phyloP scores from a whole-genome alignment of 2,113 vertebrate genomes.

The Blennius ocellaris region DNA sequence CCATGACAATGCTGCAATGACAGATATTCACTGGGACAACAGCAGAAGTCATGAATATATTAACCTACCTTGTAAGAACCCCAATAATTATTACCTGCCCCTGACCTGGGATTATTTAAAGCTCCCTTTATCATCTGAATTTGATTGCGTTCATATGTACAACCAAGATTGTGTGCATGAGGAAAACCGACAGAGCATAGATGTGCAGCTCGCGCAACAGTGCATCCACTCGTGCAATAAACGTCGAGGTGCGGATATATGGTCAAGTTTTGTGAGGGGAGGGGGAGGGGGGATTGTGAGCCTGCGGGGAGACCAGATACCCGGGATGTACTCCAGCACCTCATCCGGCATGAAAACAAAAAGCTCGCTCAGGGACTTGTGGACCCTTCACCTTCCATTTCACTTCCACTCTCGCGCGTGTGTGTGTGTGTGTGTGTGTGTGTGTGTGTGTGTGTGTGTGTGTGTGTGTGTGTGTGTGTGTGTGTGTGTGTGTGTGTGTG shows the following conservation, averaged over 20 bases:
- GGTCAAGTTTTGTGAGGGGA: slow-evolving; percentile 28
- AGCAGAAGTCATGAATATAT: slow-evolving; percentile 27
- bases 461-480: no score
- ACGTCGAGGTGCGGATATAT: slow-evolving; percentile 56
- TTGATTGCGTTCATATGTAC: background rate
- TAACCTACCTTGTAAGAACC: slow-evolving; percentile 6
- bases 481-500: no score
- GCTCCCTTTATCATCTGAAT: background rate
- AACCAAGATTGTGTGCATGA: background rate
- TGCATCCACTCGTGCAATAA: slow-evolving; percentile 29
- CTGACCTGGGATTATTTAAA: slow-evolving; percentile 11
- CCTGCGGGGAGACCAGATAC: slow-evolving; percentile 24
- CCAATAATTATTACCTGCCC: background rate
- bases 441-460: no score
- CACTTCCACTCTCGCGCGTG: slow-evolving; percentile 44
- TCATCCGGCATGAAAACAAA: slow-evolving; percentile 55
- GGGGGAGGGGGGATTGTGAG: slow-evolving; percentile 32
- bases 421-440: slow-evolving; percentile 29
- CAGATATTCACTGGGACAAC: slow-evolving; percentile 7
- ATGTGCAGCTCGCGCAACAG: background rate
- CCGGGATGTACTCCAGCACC: slow-evolving; percentile 36
- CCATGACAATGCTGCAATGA: background rate
- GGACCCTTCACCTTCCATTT: slow-evolving; percentile 44
- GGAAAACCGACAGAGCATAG: background rate
- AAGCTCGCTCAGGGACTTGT: slow-evolving; percentile 45